Percentiles rank a stretch among this genome's conserved stretches.
Evolutionary conservation across 2,888 invertebrate genomes (phyloP).

Genomic region (Mellilla xanthometata): DNA sequence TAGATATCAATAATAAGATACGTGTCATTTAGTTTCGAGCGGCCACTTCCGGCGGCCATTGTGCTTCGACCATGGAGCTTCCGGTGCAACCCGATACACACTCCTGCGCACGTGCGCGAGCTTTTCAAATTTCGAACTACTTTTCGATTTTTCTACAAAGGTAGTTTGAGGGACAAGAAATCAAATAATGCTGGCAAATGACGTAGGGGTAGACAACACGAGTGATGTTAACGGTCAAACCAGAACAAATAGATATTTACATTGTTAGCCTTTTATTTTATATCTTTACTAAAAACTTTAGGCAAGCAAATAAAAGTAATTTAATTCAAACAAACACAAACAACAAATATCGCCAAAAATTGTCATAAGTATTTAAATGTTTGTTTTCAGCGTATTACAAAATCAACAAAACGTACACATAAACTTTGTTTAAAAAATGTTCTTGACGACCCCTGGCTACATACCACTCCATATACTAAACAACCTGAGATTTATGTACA

Average conservation of each 20-base stretch:
- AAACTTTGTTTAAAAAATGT: too few species aligned
- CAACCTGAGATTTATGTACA: conserved; percentile 9
- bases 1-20: conserved; percentile 81
- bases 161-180: conserved; percentile 39
- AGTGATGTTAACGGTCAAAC: neutral
- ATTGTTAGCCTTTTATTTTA: too few species aligned
- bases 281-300: too few species aligned
- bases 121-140: conserved; percentile 72
- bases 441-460: too few species aligned
- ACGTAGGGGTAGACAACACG: conserved; percentile 12
- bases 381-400: too few species aligned
- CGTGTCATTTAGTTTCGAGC: conserved; percentile 78
- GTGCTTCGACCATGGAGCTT: conserved; percentile 71
- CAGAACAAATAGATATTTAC: too few species aligned
- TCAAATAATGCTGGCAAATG: conserved; percentile 28
- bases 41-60: conserved; percentile 80
- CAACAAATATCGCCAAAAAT: too few species aligned
- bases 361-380: too few species aligned
- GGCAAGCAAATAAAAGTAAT: too few species aligned
- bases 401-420: too few species aligned
- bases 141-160: conserved; percentile 54
- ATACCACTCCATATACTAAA: neutral
- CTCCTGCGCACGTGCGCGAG: conserved; percentile 82
- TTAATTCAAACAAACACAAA: too few species aligned
- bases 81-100: conserved; percentile 81